A percentile compares a stretch with the other conserved stretches of the same genome.
Evolutionary conservation across 64 coral and sea anemone species (phyloP).

Genomic region (Montipora foliosa): DNA sequence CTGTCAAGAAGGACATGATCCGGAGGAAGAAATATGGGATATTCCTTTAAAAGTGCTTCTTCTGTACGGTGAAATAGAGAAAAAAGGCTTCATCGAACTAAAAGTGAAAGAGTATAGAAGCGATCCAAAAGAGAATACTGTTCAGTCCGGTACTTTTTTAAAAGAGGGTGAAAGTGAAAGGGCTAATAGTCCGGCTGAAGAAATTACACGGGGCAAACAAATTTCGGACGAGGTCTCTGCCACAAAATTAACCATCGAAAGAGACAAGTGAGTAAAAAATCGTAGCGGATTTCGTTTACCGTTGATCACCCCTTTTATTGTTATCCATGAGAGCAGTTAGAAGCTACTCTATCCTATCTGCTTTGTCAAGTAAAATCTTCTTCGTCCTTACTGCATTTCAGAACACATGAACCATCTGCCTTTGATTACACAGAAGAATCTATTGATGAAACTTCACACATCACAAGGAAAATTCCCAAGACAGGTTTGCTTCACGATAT

Average conservation of each 20-base stretch:
- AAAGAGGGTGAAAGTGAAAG: background rate
- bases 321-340: too few species aligned
- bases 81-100: conserved; percentile 51
- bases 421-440: conserved; percentile 71
- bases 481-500: conserved; percentile 13
- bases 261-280: background rate
- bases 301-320: too few species aligned
- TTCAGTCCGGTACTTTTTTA: background rate
- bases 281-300: background rate
- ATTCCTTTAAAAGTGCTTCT: conserved; percentile 50
- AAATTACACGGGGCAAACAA: background rate
- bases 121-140: background rate
- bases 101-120: conserved; percentile 63
- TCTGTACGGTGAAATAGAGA: conserved; percentile 65
- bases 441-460: conserved; percentile 42
- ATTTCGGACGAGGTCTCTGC: background rate
- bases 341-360: too few species aligned
- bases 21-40: background rate
- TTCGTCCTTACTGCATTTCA: background rate
- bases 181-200: background rate
- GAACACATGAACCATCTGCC: conserved; percentile 55
- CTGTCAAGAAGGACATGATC: background rate
- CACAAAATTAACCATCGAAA: background rate
- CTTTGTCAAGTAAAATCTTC: too few species aligned
- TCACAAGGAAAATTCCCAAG: conserved; percentile 66